Percentiles rank a stretch among this genome's conserved stretches.
Conservation (phyloP, 2,797 vertebrate genomes). For the Amblyraja radiata region DNA sequence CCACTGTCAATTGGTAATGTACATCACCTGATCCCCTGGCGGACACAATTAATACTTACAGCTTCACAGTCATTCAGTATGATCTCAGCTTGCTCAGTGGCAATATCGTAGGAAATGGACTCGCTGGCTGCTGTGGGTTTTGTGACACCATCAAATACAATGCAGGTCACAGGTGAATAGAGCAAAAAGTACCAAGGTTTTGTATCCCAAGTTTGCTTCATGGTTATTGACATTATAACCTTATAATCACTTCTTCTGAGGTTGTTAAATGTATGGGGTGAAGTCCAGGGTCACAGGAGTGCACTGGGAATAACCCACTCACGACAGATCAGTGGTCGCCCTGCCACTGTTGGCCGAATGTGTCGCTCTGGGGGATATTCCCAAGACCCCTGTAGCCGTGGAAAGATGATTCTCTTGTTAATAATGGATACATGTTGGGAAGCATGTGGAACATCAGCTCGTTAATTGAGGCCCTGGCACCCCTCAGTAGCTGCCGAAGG, state of each 20-base stretch:
- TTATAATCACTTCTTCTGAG: not conserved
- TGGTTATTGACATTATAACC: not conserved
- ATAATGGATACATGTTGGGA: not conserved
- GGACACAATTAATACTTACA: not conserved
- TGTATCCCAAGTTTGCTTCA: not conserved
- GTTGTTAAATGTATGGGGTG: not conserved
- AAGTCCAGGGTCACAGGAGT: not conserved
- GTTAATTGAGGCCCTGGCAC: not conserved
- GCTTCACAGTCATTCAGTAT: not conserved
- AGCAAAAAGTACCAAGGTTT: not conserved
- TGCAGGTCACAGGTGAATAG: not conserved
- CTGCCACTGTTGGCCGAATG: too few relatives aligned
- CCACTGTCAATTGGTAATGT: not conserved
- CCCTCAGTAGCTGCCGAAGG: not conserved
- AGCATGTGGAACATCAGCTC: not conserved
- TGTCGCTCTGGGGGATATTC: not conserved
- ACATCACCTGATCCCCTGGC: not conserved
- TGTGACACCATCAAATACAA: not conserved
- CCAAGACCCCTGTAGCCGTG: not conserved
- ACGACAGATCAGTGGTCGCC: not conserved
- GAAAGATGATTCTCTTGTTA: conserved; percentile 19
- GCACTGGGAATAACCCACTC: not conserved
- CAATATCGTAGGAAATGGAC: too few relatives aligned
- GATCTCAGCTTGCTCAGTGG: not conserved
- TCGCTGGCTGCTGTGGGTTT: not conserved